Conservation (phyloP, 1,140 invertebrate species). For the Elymnias hypermnestra region DNA sequence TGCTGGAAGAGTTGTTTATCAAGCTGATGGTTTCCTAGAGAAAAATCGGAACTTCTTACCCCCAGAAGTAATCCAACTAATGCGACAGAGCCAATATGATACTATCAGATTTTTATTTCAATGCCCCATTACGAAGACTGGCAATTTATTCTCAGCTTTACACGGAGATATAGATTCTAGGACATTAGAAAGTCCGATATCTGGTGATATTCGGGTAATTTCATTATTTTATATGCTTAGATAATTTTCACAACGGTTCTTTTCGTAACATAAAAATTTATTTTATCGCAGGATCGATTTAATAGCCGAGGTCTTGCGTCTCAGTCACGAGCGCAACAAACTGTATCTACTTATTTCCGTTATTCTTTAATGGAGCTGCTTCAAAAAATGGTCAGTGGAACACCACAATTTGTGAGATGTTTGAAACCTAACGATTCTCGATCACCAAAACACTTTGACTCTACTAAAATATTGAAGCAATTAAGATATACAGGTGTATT, state of each 20-base stretch:
- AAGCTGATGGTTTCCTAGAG: slow-evolving; percentile 86
- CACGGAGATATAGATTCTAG: slow-evolving; percentile 73
- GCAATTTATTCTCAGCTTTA: slow-evolving; percentile 81
- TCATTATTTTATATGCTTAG: background rate
- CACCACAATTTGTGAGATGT: slow-evolving; percentile 90
- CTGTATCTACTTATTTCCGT: slow-evolving; percentile 89
- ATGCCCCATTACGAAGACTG: slow-evolving; percentile 89
- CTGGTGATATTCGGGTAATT: slow-evolving; percentile 53
- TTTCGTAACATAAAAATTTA: background rate
- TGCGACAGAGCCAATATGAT: slow-evolving; percentile 83
- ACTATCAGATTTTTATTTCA: slow-evolving; percentile 88
- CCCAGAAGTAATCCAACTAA: slow-evolving; percentile 86
- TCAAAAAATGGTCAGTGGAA: slow-evolving; percentile 87
- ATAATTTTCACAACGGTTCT: background rate
- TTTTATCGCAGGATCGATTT: slow-evolving; percentile 56
- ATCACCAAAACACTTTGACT: slow-evolving; percentile 82
- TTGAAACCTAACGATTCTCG: slow-evolving; percentile 89
- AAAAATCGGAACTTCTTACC: slow-evolving; percentile 91
- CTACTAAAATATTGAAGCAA: slow-evolving; percentile 84
- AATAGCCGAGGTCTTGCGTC: slow-evolving; percentile 82
- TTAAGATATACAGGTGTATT: slow-evolving; percentile 88
- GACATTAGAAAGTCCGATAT: slow-evolving; percentile 58
- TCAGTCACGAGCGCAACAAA: slow-evolving; percentile 90
- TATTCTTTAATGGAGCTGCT: slow-evolving; percentile 91
- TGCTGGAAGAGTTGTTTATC: slow-evolving; percentile 87